Evolutionary conservation across 2,888 invertebrate genomes (phyloP), one percentile per base, ranked within the genome.

Genomic region (Melipona beecheii): DNA sequence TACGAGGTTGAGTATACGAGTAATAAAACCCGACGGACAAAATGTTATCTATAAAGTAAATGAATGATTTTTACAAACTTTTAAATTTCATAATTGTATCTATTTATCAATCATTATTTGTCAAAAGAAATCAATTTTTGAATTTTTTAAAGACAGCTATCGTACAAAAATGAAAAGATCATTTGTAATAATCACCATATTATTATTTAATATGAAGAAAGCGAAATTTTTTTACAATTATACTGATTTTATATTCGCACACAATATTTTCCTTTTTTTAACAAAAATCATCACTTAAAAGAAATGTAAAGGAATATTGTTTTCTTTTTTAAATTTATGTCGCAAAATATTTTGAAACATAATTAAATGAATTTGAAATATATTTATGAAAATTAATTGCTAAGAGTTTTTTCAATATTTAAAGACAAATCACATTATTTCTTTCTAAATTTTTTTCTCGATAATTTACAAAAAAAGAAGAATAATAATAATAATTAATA

Each of bases 321-420:
- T 31, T 62, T 69, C 52, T 19, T 49, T 21, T 64, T 60, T 75
- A 72, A 62, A 62, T 64, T 62, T 56, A 17, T 77, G 81, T 64
- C 62, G n/a, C 52, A 78, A 81, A 81, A 74, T 81, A 81, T 52
- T 56, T 85, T 43, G 17, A 71, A 76, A 85, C 64, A 83, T 83
- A 88, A 88, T 89, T 89, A 89, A 87, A 74, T 88, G 75, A 81
- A 81, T 31, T 65, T 81, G 78, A 87, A 79, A 69, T 78, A 78
- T 65, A 66, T 68, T 62, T 83, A 83, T 13, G 60, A 82, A 78
- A 84, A 86, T 60, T 86, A 88, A 50, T 84, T 82, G 83, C 43
- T 65, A 75, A 60, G 65, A 81, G 62, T 43, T 62, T 86, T 82
- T 82, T 82, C 71, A 85, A 88, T 54, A n/a, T 49, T 9, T 64